These are phyloP conservation scores for Astreopora myriophthalma DNA, from an alignment of 64 coral and sea anemone species.

Conservation along the genomic window DNA sequence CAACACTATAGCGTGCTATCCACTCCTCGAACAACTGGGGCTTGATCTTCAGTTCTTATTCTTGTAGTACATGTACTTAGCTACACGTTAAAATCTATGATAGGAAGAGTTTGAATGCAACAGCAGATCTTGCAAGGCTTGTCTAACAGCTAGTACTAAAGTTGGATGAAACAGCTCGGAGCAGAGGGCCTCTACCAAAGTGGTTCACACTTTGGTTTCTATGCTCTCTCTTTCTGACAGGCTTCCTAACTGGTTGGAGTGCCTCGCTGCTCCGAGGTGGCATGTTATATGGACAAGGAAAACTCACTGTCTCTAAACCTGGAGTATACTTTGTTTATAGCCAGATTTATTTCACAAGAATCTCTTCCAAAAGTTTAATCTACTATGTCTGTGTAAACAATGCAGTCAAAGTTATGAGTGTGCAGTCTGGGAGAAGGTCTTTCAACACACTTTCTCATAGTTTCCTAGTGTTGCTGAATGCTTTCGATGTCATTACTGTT, in stretches of 20 bases:
- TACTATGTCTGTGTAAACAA: slow-evolving; percentile 30
- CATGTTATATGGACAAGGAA: slow-evolving; percentile 21
- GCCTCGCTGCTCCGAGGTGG: slow-evolving; percentile 22
- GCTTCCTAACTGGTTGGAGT: slow-evolving; percentile 38
- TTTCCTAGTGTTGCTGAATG: neutral
- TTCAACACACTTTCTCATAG: slow-evolving; percentile 17
- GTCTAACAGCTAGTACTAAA: neutral
- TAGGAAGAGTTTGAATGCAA: too few species aligned
- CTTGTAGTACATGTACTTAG: too few species aligned
- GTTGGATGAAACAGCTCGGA: neutral
- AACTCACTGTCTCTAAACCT: slow-evolving; percentile 32
- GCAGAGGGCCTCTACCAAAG: slow-evolving; percentile 33
- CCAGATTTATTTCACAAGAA: slow-evolving; percentile 8
- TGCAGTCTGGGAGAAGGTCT: neutral
- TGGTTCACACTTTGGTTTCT: slow-evolving; percentile 42
- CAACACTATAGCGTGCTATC: too few species aligned
- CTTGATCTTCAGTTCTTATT: too few species aligned
- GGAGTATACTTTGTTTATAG: slow-evolving; percentile 45
- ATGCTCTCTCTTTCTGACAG: slow-evolving; percentile 28
- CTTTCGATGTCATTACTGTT: slow-evolving; percentile 8
- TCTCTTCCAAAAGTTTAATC: neutral
- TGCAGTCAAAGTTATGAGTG: neutral
- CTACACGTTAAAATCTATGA: too few species aligned
- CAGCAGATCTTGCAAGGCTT: too few species aligned
- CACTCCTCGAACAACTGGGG: too few species aligned